A percentile compares a stretch with the other conserved stretches of the same genome.
phyloP scores from a whole-genome alignment of 2,888 invertebrate species.

The Nomada goodeniana region DNA sequence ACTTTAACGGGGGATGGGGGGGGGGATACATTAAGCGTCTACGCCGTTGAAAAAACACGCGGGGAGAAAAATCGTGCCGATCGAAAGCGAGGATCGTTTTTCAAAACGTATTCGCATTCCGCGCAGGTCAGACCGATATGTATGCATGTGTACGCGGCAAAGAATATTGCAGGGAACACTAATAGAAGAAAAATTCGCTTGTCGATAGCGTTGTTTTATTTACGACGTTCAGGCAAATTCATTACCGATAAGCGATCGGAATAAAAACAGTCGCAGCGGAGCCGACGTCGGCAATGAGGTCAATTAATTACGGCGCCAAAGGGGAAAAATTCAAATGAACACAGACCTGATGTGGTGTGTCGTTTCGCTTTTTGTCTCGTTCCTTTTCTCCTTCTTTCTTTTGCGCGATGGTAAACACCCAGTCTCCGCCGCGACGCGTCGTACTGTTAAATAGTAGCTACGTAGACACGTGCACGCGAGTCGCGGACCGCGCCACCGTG shows the following conservation, averaged over 20 bases:
- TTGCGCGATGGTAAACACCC: constrained; percentile 34
- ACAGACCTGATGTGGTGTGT: constrained; percentile 18
- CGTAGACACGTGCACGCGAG: background rate
- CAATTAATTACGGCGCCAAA: constrained; percentile 60
- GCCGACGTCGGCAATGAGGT: constrained; percentile 46
- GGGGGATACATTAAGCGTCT: background rate
- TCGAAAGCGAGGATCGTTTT: background rate
- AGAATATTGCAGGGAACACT: background rate
- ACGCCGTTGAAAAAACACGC: background rate
- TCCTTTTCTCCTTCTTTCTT: background rate
- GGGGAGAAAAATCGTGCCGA: background rate
- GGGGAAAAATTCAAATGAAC: constrained; percentile 52
- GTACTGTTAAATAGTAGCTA: too few species aligned
- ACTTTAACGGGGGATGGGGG: too few species aligned
- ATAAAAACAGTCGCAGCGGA: constrained; percentile 41
- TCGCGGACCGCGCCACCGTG: background rate
- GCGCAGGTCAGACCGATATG: background rate
- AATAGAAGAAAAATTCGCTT: constrained; percentile 13
- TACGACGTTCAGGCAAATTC: constrained; percentile 49
- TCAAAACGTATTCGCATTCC: background rate
- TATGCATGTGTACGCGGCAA: too few species aligned
- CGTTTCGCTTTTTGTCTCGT: background rate
- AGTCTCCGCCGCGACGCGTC: constrained; percentile 24
- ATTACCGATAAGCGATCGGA: constrained; percentile 48
- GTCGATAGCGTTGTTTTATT: constrained; percentile 30